Base-by-base conservation (phyloP, 1,140 invertebrate species). In the Popillia japonica region DNA sequence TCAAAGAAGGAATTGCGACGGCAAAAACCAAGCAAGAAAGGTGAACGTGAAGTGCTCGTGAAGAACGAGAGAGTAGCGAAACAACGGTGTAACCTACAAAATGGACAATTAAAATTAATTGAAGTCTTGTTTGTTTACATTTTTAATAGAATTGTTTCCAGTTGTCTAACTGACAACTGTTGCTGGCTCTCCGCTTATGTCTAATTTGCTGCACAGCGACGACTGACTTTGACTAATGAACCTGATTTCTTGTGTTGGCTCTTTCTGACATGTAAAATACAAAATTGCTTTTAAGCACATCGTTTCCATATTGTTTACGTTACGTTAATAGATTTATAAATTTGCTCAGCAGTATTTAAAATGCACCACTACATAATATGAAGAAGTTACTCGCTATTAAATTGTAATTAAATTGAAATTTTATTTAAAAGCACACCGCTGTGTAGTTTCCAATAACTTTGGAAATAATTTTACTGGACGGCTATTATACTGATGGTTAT, bases 91-190 rank as follows among this genome's bases (percentile, higher is more conserved):
- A 55, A 55, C 61, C 27, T 68, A 23, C 61, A 68, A 68, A 68
- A 34, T 68, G 61, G 61, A 68, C 61, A 68, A 68, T 68, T 68
- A 68, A 68, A 68, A 68, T 68, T 68, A 68, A 68, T 68, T 68
- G 61, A 7, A 8, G 61, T 48, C 61, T 34, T 68, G 22, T 68
- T 23, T 68, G 61, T 68, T 68, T 68, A 68, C 61, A 68, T 68
- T 68, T 68, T 68, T 68, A 68, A 68, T 68, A 22, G 61, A 34
- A 68, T 23, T 34, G 61, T 34, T 68, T 68, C 61, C 17, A 68
- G 61, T 68, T 68, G 27, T 27, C 61, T 68, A 68, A 68, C 61
- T 68, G 27, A 68, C 61, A 68, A 68, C 61, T 68, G 61, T 68
- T 68, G 61, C 61, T 68, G 61, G 20, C 61, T 34, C 27, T 34